These are phyloP conservation scores for Adelphocoris suturalis DNA, from an alignment of 2,888 invertebrate species.

Conservation along the genomic window DNA sequence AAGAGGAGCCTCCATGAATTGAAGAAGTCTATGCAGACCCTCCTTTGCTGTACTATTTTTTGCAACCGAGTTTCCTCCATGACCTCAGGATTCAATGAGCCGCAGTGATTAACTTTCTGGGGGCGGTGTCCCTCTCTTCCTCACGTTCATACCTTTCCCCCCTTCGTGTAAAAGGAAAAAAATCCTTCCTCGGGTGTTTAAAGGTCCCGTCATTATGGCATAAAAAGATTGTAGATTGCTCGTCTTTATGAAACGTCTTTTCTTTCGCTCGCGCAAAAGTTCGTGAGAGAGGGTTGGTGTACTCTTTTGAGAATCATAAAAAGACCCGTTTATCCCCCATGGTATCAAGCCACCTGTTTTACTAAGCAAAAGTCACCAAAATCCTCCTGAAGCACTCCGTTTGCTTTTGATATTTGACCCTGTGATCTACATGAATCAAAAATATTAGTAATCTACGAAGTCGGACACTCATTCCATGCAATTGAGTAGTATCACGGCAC, in stretches of 20 bases:
- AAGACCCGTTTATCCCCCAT: background rate
- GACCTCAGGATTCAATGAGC: slow-evolving; percentile 56
- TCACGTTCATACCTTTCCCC: background rate
- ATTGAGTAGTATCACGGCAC: too few species aligned
- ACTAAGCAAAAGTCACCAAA: background rate
- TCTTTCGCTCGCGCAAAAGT: background rate
- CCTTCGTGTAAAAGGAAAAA: background rate
- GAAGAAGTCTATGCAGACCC: slow-evolving; percentile 28
- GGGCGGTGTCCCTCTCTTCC: background rate
- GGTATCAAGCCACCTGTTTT: background rate
- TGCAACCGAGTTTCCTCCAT: slow-evolving; percentile 42
- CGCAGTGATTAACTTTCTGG: slow-evolving; percentile 57
- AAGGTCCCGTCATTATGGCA: slow-evolving; percentile 51
- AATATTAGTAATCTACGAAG: too few species aligned
- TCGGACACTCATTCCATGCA: too few species aligned
- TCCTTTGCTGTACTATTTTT: background rate
- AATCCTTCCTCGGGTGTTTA: slow-evolving; percentile 28
- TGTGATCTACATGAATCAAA: too few species aligned
- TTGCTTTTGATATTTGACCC: too few species aligned
- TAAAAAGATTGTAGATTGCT: slow-evolving; percentile 62
- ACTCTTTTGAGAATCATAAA: background rate
- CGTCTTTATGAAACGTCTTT: slow-evolving; percentile 35
- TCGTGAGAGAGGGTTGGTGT: background rate
- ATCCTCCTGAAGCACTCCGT: too few species aligned
- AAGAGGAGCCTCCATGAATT: slow-evolving; percentile 35